These are phyloP conservation scores for Balearica regulorum DNA, from an alignment of 2,797 vertebrate species.

Conservation along the genomic window DNA sequence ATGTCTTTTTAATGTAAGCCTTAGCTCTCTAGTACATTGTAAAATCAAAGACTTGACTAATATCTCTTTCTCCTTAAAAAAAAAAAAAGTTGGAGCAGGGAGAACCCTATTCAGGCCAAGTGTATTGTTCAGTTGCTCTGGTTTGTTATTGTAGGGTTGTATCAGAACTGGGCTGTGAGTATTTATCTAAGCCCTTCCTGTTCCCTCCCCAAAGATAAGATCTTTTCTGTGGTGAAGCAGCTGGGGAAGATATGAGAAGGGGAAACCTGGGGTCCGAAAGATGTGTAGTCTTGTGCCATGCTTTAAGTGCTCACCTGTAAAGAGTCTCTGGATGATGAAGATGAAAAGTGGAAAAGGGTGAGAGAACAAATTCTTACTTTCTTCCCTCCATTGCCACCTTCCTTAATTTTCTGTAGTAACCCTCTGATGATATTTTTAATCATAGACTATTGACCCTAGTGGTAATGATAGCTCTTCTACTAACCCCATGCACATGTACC, in stretches of 20 bases:
- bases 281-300: background rate
- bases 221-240: background rate
- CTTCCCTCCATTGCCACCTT: background rate
- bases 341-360: background rate
- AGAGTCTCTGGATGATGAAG: background rate
- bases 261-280: background rate
- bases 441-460: background rate
- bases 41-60: background rate
- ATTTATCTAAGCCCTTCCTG: background rate
- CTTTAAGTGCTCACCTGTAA: background rate
- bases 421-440: background rate
- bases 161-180: background rate
- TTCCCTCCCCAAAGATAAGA: background rate
- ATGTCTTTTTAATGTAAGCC: background rate
- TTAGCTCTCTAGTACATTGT: background rate
- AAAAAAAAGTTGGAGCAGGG: background rate
- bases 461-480: background rate
- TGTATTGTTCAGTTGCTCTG: background rate
- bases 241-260: background rate
- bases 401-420: background rate
- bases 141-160: background rate
- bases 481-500: rapidly evolving
- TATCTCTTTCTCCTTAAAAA: background rate
- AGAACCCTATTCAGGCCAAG: background rate
- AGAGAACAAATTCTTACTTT: background rate